Base-by-base conservation (phyloP, 2,797 vertebrate species). In the Xenops minutus region DNA sequence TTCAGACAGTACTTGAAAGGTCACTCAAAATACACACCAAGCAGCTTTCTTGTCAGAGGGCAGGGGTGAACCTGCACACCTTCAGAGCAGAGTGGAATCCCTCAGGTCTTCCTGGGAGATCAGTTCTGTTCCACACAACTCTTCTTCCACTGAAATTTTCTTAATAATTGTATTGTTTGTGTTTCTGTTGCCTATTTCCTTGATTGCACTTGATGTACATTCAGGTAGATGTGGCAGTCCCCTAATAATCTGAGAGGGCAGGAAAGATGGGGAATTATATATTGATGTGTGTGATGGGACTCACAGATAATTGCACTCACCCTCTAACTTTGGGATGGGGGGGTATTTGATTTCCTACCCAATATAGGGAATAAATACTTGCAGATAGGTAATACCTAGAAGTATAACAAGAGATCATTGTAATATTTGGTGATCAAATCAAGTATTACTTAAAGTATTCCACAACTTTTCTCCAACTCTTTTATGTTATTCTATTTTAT, bases 51-150 rank as follows among this genome's bases (percentile, higher is more conserved):
- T 32, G 11, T 51, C 68, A 27, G 58, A 81, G 44, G 44, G 15
- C 32, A 10, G 0, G 0, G 1, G 0, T 27, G 68, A 46, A 15
- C n/a, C 39, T 23, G 4, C 20, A 1, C 29, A 32, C 41, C 21
- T 55, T 56, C 56, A 69, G 37, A 29, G 37, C 2, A 0, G 1
- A 0, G 1, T 49, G 43, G 14, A 24, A 24, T 24, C 62, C 34
- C 41, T 41, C 9, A 13, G 30, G 18, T 34, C 6, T 37, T 34
- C 48, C 51, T 5, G 18, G 13, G 20, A 59, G 14, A 14, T n/a
- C 14, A 62, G 11, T 26, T 67, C 43, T 13, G 2, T 63, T 49
- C 51, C 17, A 9, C 39, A 4, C 24, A 19, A 2, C 41, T 72
- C 29, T 43, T 71, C 36, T 59, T 46, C 19, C 23, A 2, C 14